A percentile compares a stretch with the other conserved stretches of the same genome.
Evolutionary conservation across 1,140 invertebrate species (phyloP).

Genomic region (Saxidomus purpurata): DNA sequence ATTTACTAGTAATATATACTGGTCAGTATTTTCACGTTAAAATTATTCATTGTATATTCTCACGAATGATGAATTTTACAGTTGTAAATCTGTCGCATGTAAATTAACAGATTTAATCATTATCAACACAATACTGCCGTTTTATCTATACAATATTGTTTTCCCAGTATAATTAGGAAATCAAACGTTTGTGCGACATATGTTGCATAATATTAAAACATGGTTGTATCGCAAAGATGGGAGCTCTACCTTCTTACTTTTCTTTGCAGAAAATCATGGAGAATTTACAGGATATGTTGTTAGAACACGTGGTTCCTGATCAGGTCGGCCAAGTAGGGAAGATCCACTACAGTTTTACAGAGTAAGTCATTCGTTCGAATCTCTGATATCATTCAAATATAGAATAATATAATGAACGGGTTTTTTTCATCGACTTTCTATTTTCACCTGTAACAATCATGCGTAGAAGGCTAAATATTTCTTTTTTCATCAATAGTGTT

Average conservation of each 20-base stretch:
- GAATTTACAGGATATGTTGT: slow-evolving; percentile 47
- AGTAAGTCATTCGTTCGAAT: slow-evolving; percentile 40
- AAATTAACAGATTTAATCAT: slow-evolving; percentile 1
- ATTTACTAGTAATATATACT: too few species aligned
- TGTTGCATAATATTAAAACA: not conserved
- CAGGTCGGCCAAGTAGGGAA: slow-evolving; percentile 59
- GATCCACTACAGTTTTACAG: slow-evolving; percentile 49
- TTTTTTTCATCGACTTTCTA: too few species aligned
- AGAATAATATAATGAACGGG: too few species aligned
- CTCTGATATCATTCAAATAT: not conserved
- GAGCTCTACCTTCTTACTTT: not conserved
- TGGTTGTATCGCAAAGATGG: not conserved
- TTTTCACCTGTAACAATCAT: too few species aligned
- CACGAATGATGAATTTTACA: too few species aligned
- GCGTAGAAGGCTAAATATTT: too few species aligned
- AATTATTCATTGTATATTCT: too few species aligned
- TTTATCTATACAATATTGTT: not conserved
- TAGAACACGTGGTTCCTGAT: slow-evolving; percentile 59
- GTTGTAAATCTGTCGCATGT: too few species aligned
- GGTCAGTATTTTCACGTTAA: too few species aligned
- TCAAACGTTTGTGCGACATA: not conserved
- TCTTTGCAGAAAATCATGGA: slow-evolving; percentile 35
- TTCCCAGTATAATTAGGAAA: not conserved
- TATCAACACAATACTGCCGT: not conserved
- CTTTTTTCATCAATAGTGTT: too few species aligned